A percentile compares a stretch with the other conserved stretches of the same genome.
phyloP scores from a whole-genome alignment of 2,113 vertebrate species.

The Xiphophorus couchianus region DNA sequence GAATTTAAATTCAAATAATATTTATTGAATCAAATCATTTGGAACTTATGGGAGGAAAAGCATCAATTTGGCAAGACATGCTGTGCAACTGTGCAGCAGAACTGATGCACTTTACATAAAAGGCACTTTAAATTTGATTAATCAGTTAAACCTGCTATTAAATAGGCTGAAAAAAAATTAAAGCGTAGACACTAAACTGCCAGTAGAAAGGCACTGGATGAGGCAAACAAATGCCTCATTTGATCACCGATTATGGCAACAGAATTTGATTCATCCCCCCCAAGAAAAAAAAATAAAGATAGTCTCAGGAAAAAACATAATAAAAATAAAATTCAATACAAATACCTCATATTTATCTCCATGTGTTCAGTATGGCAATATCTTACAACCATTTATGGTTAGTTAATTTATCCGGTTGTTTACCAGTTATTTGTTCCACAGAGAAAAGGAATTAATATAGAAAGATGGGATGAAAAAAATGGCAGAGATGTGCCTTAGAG shows the following conservation, averaged over 20 bases:
- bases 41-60: slow-evolving; percentile 42
- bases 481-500: slow-evolving; percentile 10
- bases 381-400: slow-evolving; percentile 35
- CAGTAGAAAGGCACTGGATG: slow-evolving; percentile 45
- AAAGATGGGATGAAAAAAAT: not conserved
- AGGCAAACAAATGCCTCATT: not conserved
- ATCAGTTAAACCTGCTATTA: slow-evolving; percentile 5
- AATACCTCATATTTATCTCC: slow-evolving; percentile 32
- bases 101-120: slow-evolving; percentile 50
- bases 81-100: slow-evolving; percentile 29
- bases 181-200: slow-evolving; percentile 22
- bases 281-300: not conserved
- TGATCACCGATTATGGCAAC: slow-evolving; percentile 19
- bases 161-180: slow-evolving; percentile 10
- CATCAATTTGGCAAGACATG: slow-evolving; percentile 49
- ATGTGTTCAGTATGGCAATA: slow-evolving; percentile 25
- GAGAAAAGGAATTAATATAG: slow-evolving; percentile 1
- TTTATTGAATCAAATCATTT: slow-evolving; percentile 74
- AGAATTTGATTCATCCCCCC: slow-evolving; percentile 6
- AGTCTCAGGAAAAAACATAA: slow-evolving; percentile 1
- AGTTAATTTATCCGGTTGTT: slow-evolving; percentile 34
- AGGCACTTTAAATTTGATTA: slow-evolving; percentile 66
- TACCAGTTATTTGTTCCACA: slow-evolving; percentile 40
- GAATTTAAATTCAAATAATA: slow-evolving; percentile 25
- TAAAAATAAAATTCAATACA: slow-evolving; percentile 5